phyloP scores from a whole-genome alignment of 2,888 invertebrate genomes.

The Polymixis flavicincta region DNA sequence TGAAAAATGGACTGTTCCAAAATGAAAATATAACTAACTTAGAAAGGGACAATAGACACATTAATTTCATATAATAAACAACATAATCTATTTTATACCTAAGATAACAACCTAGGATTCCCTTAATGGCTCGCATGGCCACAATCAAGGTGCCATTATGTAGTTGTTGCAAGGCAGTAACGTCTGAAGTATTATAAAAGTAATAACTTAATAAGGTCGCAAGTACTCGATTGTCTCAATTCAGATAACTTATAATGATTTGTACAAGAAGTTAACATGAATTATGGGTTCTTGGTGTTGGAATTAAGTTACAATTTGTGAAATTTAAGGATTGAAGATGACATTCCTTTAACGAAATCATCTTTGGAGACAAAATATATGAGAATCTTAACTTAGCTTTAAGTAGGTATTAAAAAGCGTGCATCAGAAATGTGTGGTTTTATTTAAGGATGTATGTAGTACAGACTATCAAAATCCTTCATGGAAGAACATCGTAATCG shows the following conservation, averaged over 20 bases:
- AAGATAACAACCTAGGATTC: constrained; percentile 31
- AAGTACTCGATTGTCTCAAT: background rate
- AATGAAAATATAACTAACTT: background rate
- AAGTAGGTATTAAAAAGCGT: background rate
- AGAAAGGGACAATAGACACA: background rate
- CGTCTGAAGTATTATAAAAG: background rate
- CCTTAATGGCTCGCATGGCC: constrained; percentile 44
- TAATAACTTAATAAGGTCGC: constrained; percentile 4
- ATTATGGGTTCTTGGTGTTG: background rate
- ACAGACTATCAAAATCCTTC: background rate
- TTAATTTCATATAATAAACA: background rate
- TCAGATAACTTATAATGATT: background rate
- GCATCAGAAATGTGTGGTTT: background rate
- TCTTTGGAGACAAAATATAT: background rate
- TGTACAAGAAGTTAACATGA: background rate
- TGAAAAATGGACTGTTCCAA: background rate
- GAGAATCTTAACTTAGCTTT: background rate
- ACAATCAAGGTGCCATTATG: constrained; percentile 29
- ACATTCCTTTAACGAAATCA: background rate
- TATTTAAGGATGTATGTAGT: background rate
- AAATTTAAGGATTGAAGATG: background rate
- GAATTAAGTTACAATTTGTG: background rate
- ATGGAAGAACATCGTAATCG: background rate
- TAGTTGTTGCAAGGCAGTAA: constrained; percentile 15
- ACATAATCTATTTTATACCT: background rate